Evolutionary conservation across 2,113 vertebrate genomes (phyloP), one percentile per base, ranked within the genome.

Genomic region (Lophotis ruficrista): DNA sequence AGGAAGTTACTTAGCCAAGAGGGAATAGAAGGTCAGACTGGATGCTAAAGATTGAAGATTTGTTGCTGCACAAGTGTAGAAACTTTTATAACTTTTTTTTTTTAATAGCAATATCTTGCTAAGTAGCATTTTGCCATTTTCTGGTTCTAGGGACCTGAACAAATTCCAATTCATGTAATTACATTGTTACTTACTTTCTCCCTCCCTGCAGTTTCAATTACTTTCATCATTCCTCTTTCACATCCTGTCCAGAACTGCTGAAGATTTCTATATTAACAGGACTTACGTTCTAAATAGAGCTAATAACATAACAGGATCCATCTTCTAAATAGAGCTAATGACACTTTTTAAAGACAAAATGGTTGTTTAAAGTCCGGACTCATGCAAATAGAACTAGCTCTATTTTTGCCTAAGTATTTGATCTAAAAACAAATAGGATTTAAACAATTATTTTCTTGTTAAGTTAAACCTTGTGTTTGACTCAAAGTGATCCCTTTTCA

Each of bases 161-260:
- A 80, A 91, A 90, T 91, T 96, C 84, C 94, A 97, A 2, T 89
- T 69, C 43, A 37, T 73, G 58, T 82, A 94, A 95, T 71, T 94
- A 88, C 48, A 60, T 83, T 90, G 79, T 82, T 87, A 64, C 58
- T 81, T 93, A 79, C 31, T 78, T 82, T 89, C 56, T 90, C 78
- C 50, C 30, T 87, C 61, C 66, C 64, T 89, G 84, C 37, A 84
- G 43, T 89, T 96, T 91, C 83, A 91, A 75, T 92, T 87, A 69
- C 43, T 80, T 94, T 91, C 51, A 62, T 91, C 47, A 84, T 95
- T 91, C 83, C 95, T 94, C 80, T 94, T 90, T 94, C 83, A 73
- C 43, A 65, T 88, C 30, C 83, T 89, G 60, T 64, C 45, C 72
- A 83, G 66, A 90, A 54, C 14, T 62, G 70, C 41, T 37, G 37